phyloP scores from a whole-genome alignment of 2,888 invertebrate species.

The Ditylenchus weischeri region DNA sequence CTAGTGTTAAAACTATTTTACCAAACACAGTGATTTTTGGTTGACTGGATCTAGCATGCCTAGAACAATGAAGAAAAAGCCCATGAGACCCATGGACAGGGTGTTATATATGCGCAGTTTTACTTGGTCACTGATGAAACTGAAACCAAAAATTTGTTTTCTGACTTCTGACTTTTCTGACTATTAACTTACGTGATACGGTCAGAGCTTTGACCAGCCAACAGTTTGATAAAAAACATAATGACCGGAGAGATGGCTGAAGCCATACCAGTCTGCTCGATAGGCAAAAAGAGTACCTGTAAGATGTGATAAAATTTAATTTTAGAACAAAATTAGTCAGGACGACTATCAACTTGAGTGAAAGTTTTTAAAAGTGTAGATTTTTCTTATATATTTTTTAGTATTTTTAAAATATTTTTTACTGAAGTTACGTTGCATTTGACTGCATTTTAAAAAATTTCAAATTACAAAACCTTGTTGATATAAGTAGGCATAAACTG shows the following conservation, averaged over 20 bases:
- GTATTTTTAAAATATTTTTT: too few relatives aligned
- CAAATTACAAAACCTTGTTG: constrained; percentile 29
- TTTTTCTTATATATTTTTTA: too few relatives aligned
- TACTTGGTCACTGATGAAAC: constrained; percentile 46
- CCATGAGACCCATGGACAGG: constrained; percentile 51
- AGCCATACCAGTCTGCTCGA: constrained; percentile 55
- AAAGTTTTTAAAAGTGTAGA: too few relatives aligned
- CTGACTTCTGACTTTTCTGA: background rate
- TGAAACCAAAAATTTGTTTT: constrained; percentile 17
- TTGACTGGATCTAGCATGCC: constrained; percentile 40
- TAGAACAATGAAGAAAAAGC: constrained; percentile 47
- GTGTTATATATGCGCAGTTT: constrained; percentile 54
- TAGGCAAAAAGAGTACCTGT: constrained; percentile 47
- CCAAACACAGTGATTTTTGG: constrained; percentile 27
- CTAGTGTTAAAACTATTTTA: constrained; percentile 14
- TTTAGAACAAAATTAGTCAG: background rate
- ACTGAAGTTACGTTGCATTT: too few relatives aligned
- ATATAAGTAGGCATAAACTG: constrained; percentile 46
- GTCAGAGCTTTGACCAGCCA: constrained; percentile 54
- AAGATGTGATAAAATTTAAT: constrained; percentile 2
- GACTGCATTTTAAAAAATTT: background rate
- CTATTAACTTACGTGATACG: constrained; percentile 32
- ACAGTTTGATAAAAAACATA: constrained; percentile 54
- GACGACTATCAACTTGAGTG: too few relatives aligned
- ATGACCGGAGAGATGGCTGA: constrained; percentile 54